These are phyloP conservation scores for Megamerina dolium DNA, from an alignment of 2,888 invertebrate genomes.

Conservation along the genomic window DNA sequence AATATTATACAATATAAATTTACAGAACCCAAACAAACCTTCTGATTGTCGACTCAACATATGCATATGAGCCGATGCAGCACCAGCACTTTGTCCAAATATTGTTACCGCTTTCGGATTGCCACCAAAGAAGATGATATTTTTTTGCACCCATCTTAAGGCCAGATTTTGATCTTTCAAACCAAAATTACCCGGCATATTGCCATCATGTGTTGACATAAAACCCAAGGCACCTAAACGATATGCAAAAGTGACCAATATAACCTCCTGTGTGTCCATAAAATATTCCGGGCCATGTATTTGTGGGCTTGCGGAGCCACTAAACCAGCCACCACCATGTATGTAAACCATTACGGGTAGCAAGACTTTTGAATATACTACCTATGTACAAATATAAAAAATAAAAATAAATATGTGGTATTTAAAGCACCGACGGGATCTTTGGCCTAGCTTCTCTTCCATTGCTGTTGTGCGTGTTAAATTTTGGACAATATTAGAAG, in stretches of 20 bases:
- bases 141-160: slow-evolving; percentile 50
- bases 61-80: slow-evolving; percentile 50
- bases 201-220: slow-evolving; percentile 49
- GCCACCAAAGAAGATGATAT: slow-evolving; percentile 50
- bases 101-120: slow-evolving; percentile 48
- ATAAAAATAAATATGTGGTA: neutral
- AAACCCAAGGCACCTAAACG: slow-evolving; percentile 50
- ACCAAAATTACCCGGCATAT: slow-evolving; percentile 51
- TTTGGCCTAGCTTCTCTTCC: too few species aligned
- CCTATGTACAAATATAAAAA: neutral
- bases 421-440: too few species aligned
- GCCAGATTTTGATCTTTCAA: slow-evolving; percentile 52
- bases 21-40: slow-evolving; percentile 22
- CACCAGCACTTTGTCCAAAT: slow-evolving; percentile 53
- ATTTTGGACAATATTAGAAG: too few species aligned
- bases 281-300: slow-evolving; percentile 52
- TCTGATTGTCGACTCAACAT: slow-evolving; percentile 49
- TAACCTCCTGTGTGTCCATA: slow-evolving; percentile 50
- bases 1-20: neutral
- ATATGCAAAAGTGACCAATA: slow-evolving; percentile 52
- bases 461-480: too few species aligned
- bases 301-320: slow-evolving; percentile 48
- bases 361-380: neutral
- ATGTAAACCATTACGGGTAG: slow-evolving; percentile 53
- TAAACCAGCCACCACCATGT: slow-evolving; percentile 53